Base-by-base conservation (phyloP, 2,113 vertebrate species). In the Circaetus gallicus region DNA sequence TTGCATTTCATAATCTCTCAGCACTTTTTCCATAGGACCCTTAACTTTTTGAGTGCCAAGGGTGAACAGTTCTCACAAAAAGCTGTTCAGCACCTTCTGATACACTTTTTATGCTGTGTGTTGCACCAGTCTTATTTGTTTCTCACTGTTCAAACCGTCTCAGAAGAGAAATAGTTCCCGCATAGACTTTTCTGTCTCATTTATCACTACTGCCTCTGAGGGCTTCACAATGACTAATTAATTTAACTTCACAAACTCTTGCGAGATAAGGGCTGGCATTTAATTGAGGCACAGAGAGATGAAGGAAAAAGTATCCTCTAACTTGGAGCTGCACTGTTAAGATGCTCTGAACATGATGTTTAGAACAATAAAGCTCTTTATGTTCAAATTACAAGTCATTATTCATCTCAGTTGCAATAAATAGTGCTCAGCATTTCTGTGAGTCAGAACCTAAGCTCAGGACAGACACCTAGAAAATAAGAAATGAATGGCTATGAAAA, bases 171-270 rank as follows among this genome's bases (percentile, higher is more conserved):
- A 85, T 87, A 92, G 73, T 21, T 96, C 53, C 86, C 2, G 8
- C 77, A 93, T 69, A 84, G 94, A 91, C 81, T 94, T 95, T 95
- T 92, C 80, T 87, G 89, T 95, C 89, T 89, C 92, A 92, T 95
- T 87, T 71, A 89, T 97, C 96, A 96, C 89, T 71, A 36, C 81
- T 92, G 88, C 84, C 94, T 95, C 94, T 70, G 40, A 84, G 70
- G 70, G 43, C 38, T 95, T 97, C 86, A 78, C 91, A 82, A 28
- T 82, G 89, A 86, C 94, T 97, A 93, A 97, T 97, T 95, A 96
- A 96, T 97, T 94, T 91, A 87, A 84, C 86, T 92, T 91, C 77
- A 84, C 86, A 79, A 95, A 93, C 73, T 92, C 93, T 79, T 82
- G 56, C 5, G 7, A 95, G 95, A 87, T 93, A 95, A 95, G 56